Percentiles rank a stretch among this genome's conserved stretches.
Conservation (phyloP, 2,797 vertebrate genomes). For the Xyrichtys novacula region DNA sequence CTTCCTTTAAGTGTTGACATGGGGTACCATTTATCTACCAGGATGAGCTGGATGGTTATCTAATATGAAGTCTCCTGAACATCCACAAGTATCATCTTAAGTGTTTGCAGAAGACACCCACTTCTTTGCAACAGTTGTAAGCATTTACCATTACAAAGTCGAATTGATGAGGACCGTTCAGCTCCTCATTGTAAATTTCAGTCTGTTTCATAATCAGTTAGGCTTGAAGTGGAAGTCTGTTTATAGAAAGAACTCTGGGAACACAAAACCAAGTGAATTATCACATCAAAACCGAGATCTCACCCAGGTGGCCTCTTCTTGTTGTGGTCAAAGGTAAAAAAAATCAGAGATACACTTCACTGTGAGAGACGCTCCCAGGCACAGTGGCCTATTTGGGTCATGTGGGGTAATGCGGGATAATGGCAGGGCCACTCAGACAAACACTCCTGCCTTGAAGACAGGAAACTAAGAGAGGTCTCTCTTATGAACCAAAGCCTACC, state of each 20-base stretch:
- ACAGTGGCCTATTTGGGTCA: slow-evolving; percentile 61
- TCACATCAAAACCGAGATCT: slow-evolving; percentile 70
- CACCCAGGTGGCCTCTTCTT: slow-evolving; percentile 60
- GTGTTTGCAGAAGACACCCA: no score
- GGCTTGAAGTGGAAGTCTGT: slow-evolving; percentile 44
- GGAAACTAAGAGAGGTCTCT: slow-evolving; percentile 58
- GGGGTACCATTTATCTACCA: no score
- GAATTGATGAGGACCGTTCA: no score
- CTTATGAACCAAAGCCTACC: slow-evolving; percentile 52
- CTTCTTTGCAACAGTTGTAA: no score
- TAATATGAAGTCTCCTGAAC: no score
- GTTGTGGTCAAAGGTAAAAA: slow-evolving; percentile 50
- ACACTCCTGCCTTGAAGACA: slow-evolving; percentile 75
- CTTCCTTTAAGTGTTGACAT: no score
- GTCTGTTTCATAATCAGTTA: no score
- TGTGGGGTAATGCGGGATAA: slow-evolving; percentile 63
- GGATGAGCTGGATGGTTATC: no score
- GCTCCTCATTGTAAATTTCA: no score
- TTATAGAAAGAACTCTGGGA: slow-evolving; percentile 63
- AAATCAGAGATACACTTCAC: slow-evolving; percentile 53
- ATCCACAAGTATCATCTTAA: no score
- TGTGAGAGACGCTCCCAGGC: slow-evolving; percentile 57
- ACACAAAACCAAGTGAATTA: slow-evolving; percentile 63
- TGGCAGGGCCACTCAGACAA: slow-evolving; percentile 72
- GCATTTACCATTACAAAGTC: no score